Base-by-base conservation (phyloP, 2,797 vertebrate species). In the Spinus pinus region DNA sequence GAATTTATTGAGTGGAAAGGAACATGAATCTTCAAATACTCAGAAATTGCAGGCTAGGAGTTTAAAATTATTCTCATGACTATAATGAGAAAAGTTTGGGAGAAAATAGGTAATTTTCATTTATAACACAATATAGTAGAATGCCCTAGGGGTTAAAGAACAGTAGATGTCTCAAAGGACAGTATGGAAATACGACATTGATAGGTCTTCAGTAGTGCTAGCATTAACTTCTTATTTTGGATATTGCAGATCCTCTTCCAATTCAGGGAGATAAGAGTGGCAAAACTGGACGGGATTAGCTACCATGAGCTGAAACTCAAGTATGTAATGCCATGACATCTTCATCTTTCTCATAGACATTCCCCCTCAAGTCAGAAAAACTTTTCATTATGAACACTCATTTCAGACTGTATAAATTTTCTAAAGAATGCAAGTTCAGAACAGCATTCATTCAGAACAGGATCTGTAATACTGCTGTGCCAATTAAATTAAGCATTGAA, bases 21-120 rank as follows among this genome's bases (percentile, higher is more conserved):
- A 93, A 66, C 22, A 69, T 21, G 42, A 81, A 79, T 9, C 20
- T 84, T 95, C 60, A 88, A 84, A 23, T n/a, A 69, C 57, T 69
- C 49, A 81, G 18, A 83, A 79, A 75, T 75, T 86, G 22, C 24
- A 18, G 74, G 7, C 6, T 74, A 67, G 64, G 42, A 53, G 61
- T 42, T 88, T 39, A n/a, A 83, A 94, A 83, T 67, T 30, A 53
- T 88, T 81, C 54, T 71, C 1, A 0, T 33, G 14, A 67, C 14
- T 37, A 37, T 37, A 44, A 3, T 65, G 53, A 33, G 88, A 56
- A 42, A 61, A n/a, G 2, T 11, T 62, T 7, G 14, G 1, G 9
- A 22, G 51, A 71, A 69, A 33, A n/a, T 3, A 83, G 7, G 31
- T 54, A 11, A 6, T 66, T 62, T 28, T 71, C 25, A 31, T 23